Evolutionary conservation across 1,140 invertebrate species (phyloP), one percentile per base, ranked within the genome.

Genomic region (Microvelia longipes): DNA sequence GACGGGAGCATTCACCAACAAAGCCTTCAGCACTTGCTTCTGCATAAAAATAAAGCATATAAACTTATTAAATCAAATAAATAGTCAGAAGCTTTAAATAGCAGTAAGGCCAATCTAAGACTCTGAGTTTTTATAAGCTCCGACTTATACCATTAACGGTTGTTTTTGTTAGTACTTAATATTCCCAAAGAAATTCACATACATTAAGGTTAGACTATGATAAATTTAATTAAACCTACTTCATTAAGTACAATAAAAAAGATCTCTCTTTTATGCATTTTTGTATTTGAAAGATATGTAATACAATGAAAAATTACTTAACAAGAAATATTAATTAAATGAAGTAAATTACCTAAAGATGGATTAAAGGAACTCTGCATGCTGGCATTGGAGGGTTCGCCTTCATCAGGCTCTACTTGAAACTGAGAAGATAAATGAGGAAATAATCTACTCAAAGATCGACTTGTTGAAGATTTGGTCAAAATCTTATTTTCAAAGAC

Each of bases 401-500:
- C 82, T 24, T 72, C 71, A 19, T 1, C 68, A 68, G 68, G 60
- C 15, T 66, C 68, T 26, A 68, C 35, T 11, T 50, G 71, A 14
- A 24, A 64, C 24, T 64, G 35, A 2, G 79, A 77, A 28, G 79
- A 77, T 27, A 82, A 77, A 72, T 82, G 80, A 13, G 81, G 81
- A 64, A 82, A 82, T 0, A 82, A 70, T 2, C 81, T 75, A 0
- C 78, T 80, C 2, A 76, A 66, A 15, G 76, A 76, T n/a, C 74
- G 29, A 71, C 73, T 76, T 13, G 71, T 73, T 25, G 72, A 68
- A 26, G 81, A 26, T 82, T 83, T 80, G 84, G 83, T 71, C 14
- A 82, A 80, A 72, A 86, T 79, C 70, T 85, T 85, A 72, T 83
- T 86, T 67, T 85, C 84, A 64, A 86, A 83, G 84, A 64, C 62